Evolutionary conservation across 2,888 invertebrate genomes (phyloP), one percentile per base, ranked within the genome.

Genomic region (Amphipoea lucens): DNA sequence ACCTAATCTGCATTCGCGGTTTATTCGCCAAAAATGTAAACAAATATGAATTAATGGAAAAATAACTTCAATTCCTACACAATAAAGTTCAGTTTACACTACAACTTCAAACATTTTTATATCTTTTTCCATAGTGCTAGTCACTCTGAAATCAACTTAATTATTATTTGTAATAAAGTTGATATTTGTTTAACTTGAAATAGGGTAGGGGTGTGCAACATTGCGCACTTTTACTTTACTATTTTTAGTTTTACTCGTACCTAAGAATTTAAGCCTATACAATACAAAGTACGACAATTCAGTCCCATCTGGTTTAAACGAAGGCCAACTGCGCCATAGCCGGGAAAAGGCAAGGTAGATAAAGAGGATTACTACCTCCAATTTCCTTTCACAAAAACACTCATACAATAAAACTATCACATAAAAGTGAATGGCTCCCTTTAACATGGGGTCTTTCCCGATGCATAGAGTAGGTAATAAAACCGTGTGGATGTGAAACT

Each of bases 331-430:
- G 62, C 45, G 29, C 68, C 23, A 63, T 80, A 17, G 40, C 20
- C 29, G 11, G 0, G n/a, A 62, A 80, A 81, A 51, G 80, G 42
- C 23, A 82, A 69, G 68, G 63, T 81, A 81, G 82, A 76, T 82
- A 82, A 81, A 82, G 54, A 65, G 48, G 77, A 77, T 77, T 78
- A 82, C 82, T 83, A 62, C 83, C 63, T 83, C 51, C 62, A 65
- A 79, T 84, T 79, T 66, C 54, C 70, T 74, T 76, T 70, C 67
- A 84, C 79, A 74, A 82, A 83, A 82, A 82, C 70, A 74, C 82
- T 62, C 70, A 62, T 73, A 83, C 74, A 82, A 74, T 83, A 83
- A 84, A 83, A 84, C 84, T 84, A 84, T 84, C 66, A 48, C 74
- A 84, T 81, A 81, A 84, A 82, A 84, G 65, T 69, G 65, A 78